phyloP scores from a whole-genome alignment of 2,797 vertebrate species.

The Oryzias dopingdopingensis region DNA sequence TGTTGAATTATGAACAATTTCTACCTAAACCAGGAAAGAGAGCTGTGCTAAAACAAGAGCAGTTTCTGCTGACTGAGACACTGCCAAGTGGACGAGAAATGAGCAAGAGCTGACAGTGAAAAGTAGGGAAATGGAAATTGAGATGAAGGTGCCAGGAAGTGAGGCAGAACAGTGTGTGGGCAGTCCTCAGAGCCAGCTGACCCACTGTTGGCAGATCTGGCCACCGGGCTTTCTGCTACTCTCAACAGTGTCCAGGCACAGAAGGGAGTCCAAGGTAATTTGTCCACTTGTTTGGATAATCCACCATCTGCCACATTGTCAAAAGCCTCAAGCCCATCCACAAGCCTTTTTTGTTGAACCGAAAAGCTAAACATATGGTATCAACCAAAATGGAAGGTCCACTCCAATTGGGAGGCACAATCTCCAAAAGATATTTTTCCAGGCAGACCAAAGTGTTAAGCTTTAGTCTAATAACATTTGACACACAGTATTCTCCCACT shows the following conservation, averaged over 20 bases:
- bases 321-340: conserved; percentile 43
- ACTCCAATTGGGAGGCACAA: conserved; percentile 36
- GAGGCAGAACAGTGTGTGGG: conserved; percentile 35
- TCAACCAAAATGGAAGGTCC: conserved; percentile 33
- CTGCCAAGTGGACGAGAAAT: conserved; percentile 38
- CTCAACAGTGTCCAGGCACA: conserved; percentile 57
- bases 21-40: conserved; percentile 2
- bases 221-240: conserved; percentile 48
- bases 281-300: conserved; percentile 78
- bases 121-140: conserved; percentile 18
- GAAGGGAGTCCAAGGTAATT: conserved; percentile 72
- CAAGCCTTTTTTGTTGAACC: conserved; percentile 43
- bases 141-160: conserved; percentile 41
- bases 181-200: conserved; percentile 47
- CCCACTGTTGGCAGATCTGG: conserved; percentile 61
- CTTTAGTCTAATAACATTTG: background rate
- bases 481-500: background rate
- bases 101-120: conserved; percentile 25
- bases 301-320: conserved; percentile 73
- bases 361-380: conserved; percentile 59
- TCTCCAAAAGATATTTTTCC: conserved; percentile 4
- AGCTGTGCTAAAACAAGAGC: conserved; percentile 21
- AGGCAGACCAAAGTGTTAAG: background rate
- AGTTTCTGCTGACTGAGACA: conserved; percentile 21
- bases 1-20: conserved; percentile 22